These are phyloP conservation scores for Dreissena polymorpha DNA, from an alignment of 1,140 invertebrate species.

Conservation along the genomic window DNA sequence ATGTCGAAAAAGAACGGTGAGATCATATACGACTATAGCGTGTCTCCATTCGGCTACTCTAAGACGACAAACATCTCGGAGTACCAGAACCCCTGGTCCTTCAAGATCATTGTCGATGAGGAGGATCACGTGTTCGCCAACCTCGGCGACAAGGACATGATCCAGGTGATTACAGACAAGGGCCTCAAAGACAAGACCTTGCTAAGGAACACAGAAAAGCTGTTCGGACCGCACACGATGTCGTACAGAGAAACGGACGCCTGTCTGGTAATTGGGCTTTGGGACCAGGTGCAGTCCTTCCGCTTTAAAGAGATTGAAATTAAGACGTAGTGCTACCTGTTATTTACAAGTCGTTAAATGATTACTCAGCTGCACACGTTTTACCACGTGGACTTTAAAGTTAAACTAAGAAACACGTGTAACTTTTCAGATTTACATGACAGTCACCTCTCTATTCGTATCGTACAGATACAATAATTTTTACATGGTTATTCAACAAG, in stretches of 20 bases:
- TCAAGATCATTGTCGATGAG: constrained; percentile 46
- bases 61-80: background rate
- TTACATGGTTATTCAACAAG: no score
- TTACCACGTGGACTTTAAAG: no score
- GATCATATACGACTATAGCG: constrained; percentile 44
- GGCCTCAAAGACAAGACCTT: constrained; percentile 19
- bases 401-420: no score
- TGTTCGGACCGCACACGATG: constrained; percentile 53
- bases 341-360: no score
- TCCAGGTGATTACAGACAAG: constrained; percentile 40
- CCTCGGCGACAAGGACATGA: constrained; percentile 50
- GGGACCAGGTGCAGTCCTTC: constrained; percentile 51
- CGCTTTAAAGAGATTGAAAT: constrained; percentile 49
- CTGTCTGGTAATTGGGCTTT: constrained; percentile 31
- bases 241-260: constrained; percentile 43
- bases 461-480: no score
- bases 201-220: constrained; percentile 36
- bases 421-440: no score
- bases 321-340: constrained; percentile 7
- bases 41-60: constrained; percentile 30
- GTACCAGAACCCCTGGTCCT: constrained; percentile 47
- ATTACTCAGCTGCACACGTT: no score
- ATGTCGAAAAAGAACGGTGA: constrained; percentile 37
- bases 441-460: no score
- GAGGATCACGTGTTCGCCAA: constrained; percentile 48